Percentiles rank a stretch among this genome's conserved stretches.
Conservation (phyloP, 2,888 invertebrate species). For the Fragum fragum region DNA sequence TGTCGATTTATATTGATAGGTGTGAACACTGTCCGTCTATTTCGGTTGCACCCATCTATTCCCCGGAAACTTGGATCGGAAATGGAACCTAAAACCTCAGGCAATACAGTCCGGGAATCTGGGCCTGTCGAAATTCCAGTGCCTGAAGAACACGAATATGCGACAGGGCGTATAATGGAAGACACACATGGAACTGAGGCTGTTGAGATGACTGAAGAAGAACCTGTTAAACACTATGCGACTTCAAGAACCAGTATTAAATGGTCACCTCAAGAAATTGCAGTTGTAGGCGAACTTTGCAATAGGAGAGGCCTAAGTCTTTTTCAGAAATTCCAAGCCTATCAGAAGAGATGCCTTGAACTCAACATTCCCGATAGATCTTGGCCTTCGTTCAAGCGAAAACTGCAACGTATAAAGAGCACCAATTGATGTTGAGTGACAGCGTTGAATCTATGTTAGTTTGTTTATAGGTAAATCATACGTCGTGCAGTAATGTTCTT, state of each 20-base stretch:
- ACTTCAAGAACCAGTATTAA: background rate
- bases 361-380: background rate
- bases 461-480: too few species aligned
- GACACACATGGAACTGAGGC: too few species aligned
- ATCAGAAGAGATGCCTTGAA: constrained; percentile 1
- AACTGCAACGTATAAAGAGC: background rate
- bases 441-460: too few species aligned
- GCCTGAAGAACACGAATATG: background rate
- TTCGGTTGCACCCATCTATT: constrained; percentile 7
- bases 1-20: background rate
- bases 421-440: too few species aligned
- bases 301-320: background rate
- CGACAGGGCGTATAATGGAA: background rate
- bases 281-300: background rate
- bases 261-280: background rate
- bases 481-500: too few species aligned
- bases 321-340: background rate
- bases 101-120: background rate
- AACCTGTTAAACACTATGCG: too few species aligned
- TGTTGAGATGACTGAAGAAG: too few species aligned
- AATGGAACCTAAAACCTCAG: background rate
- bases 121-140: background rate
- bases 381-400: background rate
- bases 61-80: background rate
- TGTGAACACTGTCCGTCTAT: background rate